These are phyloP conservation scores for Calameuta filiformis DNA, from an alignment of 2,888 invertebrate species.

Conservation along the genomic window DNA sequence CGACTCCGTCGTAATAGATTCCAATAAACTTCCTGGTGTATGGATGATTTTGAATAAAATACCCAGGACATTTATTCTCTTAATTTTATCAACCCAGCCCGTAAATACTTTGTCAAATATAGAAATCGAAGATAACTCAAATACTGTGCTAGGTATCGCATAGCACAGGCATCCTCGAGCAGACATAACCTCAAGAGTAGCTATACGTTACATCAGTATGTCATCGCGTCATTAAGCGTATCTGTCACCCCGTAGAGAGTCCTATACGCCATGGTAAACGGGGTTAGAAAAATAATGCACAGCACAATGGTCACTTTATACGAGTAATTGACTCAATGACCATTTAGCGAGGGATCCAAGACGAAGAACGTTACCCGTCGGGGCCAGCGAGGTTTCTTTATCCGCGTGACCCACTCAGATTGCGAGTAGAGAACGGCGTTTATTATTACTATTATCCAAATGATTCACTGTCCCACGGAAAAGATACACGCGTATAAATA, in stretches of 20 bases:
- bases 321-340: constrained; percentile 62
- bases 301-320: constrained; percentile 61
- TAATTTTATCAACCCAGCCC: too few species aligned
- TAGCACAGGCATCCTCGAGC: too few species aligned
- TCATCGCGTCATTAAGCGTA: constrained; percentile 40
- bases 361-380: constrained; percentile 31
- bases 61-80: too few species aligned
- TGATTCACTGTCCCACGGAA: constrained; percentile 41
- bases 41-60: too few species aligned
- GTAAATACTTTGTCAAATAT: too few species aligned
- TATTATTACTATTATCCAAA: constrained; percentile 38
- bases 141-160: too few species aligned
- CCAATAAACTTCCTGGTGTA: too few species aligned
- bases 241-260: constrained; percentile 28
- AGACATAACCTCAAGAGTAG: too few species aligned
- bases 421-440: constrained; percentile 21
- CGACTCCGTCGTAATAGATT: too few species aligned
- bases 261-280: constrained; percentile 34
- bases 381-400: constrained; percentile 46
- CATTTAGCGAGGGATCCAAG: constrained; percentile 48
- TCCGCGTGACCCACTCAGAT: constrained; percentile 52
- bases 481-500: constrained; percentile 1
- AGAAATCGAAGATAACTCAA: too few species aligned
- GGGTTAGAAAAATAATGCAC: constrained; percentile 59
- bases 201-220: neutral